phyloP scores from a whole-genome alignment of 2,797 vertebrate species.

The Leuciscus waleckii region DNA sequence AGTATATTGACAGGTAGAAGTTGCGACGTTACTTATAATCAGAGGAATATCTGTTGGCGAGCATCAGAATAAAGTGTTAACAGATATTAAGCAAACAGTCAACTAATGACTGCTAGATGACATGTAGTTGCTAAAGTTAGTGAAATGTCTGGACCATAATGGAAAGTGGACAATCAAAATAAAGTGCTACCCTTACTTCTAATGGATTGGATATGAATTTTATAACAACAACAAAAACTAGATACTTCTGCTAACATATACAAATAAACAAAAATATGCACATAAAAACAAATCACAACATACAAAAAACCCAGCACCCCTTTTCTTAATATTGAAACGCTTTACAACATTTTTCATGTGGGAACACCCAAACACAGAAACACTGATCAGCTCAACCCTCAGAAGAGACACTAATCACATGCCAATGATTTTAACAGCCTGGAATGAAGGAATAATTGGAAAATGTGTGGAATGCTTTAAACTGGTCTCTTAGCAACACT shows the following conservation, averaged over 20 bases:
- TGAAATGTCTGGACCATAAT: neutral
- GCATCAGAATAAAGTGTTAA: no score
- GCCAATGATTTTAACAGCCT: slow-evolving; percentile 76
- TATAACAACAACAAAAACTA: neutral
- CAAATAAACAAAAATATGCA: neutral
- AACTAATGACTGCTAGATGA: neutral
- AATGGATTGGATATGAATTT: neutral
- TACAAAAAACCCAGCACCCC: neutral
- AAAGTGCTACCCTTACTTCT: neutral
- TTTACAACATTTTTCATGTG: slow-evolving; percentile 30
- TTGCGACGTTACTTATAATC: neutral
- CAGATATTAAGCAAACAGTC: no score
- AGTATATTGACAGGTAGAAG: neutral
- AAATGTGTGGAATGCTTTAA: slow-evolving; percentile 78
- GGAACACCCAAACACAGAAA: slow-evolving; percentile 5
- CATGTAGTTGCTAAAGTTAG: neutral
- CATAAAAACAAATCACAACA: neutral
- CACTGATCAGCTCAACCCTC: slow-evolving; percentile 35
- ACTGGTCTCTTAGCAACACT: slow-evolving; percentile 66
- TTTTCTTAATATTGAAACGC: neutral
- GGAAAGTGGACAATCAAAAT: neutral
- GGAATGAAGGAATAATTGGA: slow-evolving; percentile 69
- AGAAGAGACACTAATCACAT: slow-evolving; percentile 71
- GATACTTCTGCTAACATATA: neutral
- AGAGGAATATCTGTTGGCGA: no score